Conservation (phyloP, 2,888 invertebrate species). For the Clunio marinus region DNA sequence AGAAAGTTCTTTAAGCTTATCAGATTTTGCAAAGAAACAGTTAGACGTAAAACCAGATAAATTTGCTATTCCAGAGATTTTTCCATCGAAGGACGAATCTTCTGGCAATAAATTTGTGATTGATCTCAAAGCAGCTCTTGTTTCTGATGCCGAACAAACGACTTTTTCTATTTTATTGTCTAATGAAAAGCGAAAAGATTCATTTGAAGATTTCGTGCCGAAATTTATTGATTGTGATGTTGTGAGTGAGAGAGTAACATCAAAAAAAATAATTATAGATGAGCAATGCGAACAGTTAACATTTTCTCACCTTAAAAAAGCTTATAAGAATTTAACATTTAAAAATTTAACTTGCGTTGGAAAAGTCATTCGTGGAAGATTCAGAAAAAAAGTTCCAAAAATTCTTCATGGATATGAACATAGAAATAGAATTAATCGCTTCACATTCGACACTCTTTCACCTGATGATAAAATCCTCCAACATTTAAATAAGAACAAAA, state of each 20-base stretch:
- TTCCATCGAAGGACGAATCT: background rate
- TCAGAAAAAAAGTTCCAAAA: conserved; percentile 42
- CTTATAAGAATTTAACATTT: conserved; percentile 44
- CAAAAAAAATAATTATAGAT: background rate
- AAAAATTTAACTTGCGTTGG: conserved; percentile 52
- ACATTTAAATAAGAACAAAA: conserved; percentile 44
- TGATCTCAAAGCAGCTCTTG: conserved; percentile 52
- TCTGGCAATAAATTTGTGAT: conserved; percentile 45
- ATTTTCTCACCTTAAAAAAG: conserved; percentile 42
- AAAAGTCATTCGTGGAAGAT: conserved; percentile 52
- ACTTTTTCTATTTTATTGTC: conserved; percentile 31
- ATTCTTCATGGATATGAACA: conserved; percentile 41
- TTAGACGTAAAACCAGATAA: background rate
- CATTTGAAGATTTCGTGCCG: conserved; percentile 47
- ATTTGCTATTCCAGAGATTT: conserved; percentile 23
- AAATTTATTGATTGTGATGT: conserved; percentile 48
- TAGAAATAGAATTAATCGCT: conserved; percentile 46
- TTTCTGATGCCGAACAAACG: conserved; percentile 42
- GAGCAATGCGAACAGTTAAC: conserved; percentile 45
- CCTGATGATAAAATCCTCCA: conserved; percentile 57
- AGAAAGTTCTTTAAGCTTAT: background rate
- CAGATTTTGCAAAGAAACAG: background rate
- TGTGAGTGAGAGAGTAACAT: background rate
- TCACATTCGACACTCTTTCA: conserved; percentile 59
- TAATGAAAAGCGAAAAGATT: conserved; percentile 35